phyloP scores from a whole-genome alignment of 2,113 vertebrate species.

The Chaenocephalus aceratus region DNA sequence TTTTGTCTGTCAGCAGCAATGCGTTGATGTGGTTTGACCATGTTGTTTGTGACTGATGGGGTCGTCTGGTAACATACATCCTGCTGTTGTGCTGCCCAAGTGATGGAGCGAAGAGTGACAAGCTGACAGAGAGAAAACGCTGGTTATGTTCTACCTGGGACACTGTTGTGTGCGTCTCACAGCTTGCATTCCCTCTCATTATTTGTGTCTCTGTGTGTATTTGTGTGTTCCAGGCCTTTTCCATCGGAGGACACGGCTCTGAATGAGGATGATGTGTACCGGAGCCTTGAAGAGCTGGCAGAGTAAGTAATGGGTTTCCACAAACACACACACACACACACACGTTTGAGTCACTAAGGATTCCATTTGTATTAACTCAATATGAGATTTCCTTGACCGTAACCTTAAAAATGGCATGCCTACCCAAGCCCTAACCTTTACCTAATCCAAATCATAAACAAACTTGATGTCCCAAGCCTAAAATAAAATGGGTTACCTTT shows the following conservation, averaged over 20 bases:
- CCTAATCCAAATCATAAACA: too few species aligned
- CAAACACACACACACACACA: not conserved
- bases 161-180: constrained; percentile 12
- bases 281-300: constrained; percentile 97
- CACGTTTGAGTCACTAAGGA: not conserved
- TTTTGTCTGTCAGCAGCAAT: constrained; percentile 47
- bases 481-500: not conserved
- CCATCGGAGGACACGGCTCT: constrained; percentile 95
- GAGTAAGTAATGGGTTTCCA: constrained; percentile 87
- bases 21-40: constrained; percentile 64
- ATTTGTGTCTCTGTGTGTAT: constrained; percentile 48
- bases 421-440: not conserved
- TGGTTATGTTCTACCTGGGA: constrained; percentile 53
- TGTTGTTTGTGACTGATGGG: constrained; percentile 67
- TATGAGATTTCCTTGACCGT: not conserved
- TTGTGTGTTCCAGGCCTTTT: constrained; percentile 87
- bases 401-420: not conserved
- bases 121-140: constrained; percentile 55
- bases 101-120: constrained; percentile 64
- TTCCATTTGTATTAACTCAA: not conserved
- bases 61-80: constrained; percentile 53
- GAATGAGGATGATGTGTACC: constrained; percentile 95
- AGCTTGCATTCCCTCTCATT: constrained; percentile 37
- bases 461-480: too few species aligned
- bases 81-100: constrained; percentile 61